A percentile compares a stretch with the other conserved stretches of the same genome.
Conservation (phyloP, 30 jellyfish, hydroid and myxozoan species). For the Rhopilema esculentum region DNA sequence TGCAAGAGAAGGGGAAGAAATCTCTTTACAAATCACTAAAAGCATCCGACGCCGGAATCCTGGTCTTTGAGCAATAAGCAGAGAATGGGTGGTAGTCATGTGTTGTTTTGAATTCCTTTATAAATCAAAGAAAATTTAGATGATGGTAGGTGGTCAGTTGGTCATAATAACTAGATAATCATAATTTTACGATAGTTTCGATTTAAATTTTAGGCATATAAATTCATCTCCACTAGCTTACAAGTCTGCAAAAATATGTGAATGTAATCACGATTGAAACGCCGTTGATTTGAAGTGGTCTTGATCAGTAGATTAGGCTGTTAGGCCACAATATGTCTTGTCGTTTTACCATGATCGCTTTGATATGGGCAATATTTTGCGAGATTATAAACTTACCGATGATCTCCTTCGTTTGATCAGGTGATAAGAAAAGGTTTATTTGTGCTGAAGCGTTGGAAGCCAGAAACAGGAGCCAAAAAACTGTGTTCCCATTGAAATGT, state of each 20-base stretch:
- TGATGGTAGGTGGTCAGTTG: no score
- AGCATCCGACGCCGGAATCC: not conserved
- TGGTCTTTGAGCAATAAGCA: not conserved
- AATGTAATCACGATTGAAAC: not conserved
- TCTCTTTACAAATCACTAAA: not conserved
- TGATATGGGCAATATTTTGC: not conserved
- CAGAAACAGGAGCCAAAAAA: not conserved
- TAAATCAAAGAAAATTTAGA: not conserved
- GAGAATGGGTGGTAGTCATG: not conserved
- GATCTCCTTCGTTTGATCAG: conserved; percentile 47
- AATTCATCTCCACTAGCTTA: no score
- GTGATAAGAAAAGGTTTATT: conserved; percentile 55
- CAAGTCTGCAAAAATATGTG: no score
- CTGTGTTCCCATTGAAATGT: not conserved
- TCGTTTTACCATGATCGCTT: not conserved
- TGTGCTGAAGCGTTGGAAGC: conserved; percentile 22
- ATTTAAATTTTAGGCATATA: no score
- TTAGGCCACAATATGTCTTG: not conserved
- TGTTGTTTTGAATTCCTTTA: not conserved
- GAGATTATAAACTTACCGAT: conserved; percentile 38
- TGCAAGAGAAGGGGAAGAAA: not conserved
- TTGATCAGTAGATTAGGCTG: not conserved
- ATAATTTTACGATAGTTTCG: no score
- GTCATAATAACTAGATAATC: no score
- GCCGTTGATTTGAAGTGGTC: not conserved